Conservation (phyloP, 37 sponge, comb jelly and placozoan genomes). For the Halichondria panicea region DNA sequence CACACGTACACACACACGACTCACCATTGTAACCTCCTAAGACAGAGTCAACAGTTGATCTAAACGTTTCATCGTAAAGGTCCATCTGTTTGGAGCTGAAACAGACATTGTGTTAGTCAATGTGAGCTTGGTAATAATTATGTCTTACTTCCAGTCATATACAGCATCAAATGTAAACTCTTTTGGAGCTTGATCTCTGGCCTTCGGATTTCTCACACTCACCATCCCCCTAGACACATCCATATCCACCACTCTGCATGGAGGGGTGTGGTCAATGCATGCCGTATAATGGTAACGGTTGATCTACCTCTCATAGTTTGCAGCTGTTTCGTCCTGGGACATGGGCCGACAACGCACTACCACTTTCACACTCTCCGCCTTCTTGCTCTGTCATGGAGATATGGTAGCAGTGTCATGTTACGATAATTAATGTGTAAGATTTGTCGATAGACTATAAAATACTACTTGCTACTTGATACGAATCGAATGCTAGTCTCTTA, state of each 20-base stretch:
- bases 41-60: constrained; percentile 86
- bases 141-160: constrained; percentile 91
- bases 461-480: too few relatives aligned
- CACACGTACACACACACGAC: constrained; percentile 1
- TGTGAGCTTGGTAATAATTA: not conserved
- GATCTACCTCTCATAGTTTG: constrained; percentile 58
- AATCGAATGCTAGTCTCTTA: too few relatives aligned
- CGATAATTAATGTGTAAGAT: not conserved
- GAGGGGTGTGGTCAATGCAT: not conserved
- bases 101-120: not conserved
- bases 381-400: constrained; percentile 49
- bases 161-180: constrained; percentile 98
- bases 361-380: constrained; percentile 88
- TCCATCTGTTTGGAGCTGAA: constrained; percentile 85
- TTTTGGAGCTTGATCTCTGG: constrained; percentile 45
- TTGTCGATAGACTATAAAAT: too few relatives aligned
- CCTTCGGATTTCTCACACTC: constrained; percentile 52
- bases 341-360: constrained; percentile 97
- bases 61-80: constrained; percentile 87
- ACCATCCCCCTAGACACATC: constrained; percentile 71
- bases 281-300: not conserved
- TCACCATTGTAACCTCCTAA: constrained; percentile 92
- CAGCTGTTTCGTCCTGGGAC: constrained; percentile 62
- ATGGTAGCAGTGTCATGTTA: constrained; percentile 3
- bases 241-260: constrained; percentile 81